These are phyloP conservation scores for Oceanites oceanicus DNA, from an alignment of 2,113 vertebrate species.

Conservation along the genomic window DNA sequence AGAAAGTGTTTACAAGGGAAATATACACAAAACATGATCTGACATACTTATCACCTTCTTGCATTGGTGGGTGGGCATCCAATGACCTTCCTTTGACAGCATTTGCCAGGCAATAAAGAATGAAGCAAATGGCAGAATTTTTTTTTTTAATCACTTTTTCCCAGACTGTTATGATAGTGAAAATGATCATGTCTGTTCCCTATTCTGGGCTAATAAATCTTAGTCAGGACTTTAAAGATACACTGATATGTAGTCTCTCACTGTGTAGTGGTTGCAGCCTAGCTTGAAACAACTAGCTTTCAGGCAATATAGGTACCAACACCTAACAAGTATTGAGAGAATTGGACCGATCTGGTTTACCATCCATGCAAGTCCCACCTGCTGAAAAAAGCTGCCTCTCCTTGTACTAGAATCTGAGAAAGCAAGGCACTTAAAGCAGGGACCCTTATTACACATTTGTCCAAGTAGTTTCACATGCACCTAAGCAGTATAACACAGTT, in stretches of 20 bases:
- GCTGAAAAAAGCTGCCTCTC: not conserved
- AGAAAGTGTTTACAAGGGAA: conserved; percentile 37
- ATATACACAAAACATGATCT: not conserved
- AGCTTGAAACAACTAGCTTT: not conserved
- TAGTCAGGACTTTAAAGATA: conserved; percentile 10
- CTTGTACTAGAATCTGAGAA: not conserved
- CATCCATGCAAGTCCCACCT: not conserved
- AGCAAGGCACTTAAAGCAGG: not conserved
- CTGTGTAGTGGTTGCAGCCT: not conserved
- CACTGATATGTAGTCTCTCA: not conserved
- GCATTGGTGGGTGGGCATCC: not conserved
- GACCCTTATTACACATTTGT: not conserved
- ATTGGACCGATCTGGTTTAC: not conserved
- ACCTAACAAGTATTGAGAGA: not conserved
- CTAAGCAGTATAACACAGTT: not conserved
- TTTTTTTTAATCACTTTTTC: not conserved
- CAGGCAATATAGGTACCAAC: not conserved
- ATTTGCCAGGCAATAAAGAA: conserved; percentile 31
- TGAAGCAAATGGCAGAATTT: not conserved
- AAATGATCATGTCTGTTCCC: conserved; percentile 13
- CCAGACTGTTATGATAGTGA: conserved; percentile 5
- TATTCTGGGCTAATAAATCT: conserved; percentile 26
- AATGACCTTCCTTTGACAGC: conserved; percentile 37
- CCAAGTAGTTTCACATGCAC: not conserved
- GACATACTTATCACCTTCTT: conserved; percentile 52